phyloP scores from a whole-genome alignment of 2,888 invertebrate genomes.

The Vannuccia rotundouncinata region DNA sequence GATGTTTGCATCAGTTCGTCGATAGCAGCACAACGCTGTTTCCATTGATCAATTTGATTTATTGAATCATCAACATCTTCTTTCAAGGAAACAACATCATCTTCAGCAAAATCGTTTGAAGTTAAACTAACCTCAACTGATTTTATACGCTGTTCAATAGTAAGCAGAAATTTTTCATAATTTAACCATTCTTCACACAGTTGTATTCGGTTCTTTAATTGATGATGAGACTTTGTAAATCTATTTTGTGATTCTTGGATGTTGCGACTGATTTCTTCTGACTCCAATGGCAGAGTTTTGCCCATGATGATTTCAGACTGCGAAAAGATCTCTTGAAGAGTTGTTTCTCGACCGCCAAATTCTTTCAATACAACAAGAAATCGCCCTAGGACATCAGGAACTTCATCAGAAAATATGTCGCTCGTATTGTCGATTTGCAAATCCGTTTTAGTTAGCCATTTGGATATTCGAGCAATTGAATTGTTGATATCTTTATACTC shows the following conservation, averaged over 20 bases:
- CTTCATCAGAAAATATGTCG: background rate
- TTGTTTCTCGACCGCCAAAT: background rate
- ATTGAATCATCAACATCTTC: background rate
- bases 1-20: background rate
- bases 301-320: background rate
- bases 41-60: background rate
- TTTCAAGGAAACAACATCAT: background rate
- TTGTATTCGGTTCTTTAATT: background rate
- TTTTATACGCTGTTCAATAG: background rate
- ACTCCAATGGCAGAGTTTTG: background rate
- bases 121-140: background rate
- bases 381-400: slow-evolving; percentile 2
- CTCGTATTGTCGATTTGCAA: background rate
- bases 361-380: background rate
- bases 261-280: background rate
- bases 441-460: background rate
- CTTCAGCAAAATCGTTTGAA: background rate
- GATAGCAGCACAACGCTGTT: too few relatives aligned
- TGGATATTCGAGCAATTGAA: background rate
- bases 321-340: background rate
- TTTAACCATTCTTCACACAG: slow-evolving; percentile 25
- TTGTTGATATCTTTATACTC: background rate
- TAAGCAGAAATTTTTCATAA: background rate
- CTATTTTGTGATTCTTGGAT: background rate
- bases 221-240: background rate